Conservation (phyloP, 2,113 vertebrate species). For the Eulacestoma nigropectus region DNA sequence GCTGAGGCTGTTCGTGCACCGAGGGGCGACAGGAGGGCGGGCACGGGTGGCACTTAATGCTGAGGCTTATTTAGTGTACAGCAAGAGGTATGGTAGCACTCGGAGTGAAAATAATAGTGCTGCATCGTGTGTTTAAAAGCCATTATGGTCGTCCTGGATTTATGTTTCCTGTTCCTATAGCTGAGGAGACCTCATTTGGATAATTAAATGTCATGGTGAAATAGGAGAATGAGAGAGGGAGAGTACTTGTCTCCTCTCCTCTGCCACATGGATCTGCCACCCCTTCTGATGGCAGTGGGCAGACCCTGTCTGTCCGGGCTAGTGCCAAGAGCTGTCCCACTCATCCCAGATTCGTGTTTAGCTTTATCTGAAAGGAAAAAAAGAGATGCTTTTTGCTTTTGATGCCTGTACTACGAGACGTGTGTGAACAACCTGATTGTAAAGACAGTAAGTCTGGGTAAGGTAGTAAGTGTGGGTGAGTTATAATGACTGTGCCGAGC, state of each 20-base stretch:
- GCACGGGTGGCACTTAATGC: neutral
- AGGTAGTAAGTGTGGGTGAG: neutral
- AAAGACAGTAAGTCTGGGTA: neutral
- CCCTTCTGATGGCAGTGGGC: fast-evolving
- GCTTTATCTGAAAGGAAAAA: neutral
- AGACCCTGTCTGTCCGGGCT: neutral
- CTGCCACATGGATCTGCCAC: neutral
- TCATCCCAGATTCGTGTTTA: neutral
- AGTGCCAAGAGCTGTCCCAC: fast-evolving
- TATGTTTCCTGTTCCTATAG: neutral
- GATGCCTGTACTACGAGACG: neutral
- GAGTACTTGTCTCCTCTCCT: neutral
- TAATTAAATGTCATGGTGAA: neutral
- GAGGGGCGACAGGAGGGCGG: neutral
- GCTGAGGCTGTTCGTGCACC: neutral
- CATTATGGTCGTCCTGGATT: neutral
- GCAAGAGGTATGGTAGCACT: neutral
- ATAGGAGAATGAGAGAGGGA: neutral
- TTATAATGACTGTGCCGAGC: neutral
- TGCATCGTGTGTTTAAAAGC: neutral
- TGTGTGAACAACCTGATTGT: neutral
- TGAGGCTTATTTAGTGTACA: neutral
- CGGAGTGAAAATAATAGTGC: neutral
- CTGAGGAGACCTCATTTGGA: neutral
- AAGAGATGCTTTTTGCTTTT: neutral